These are phyloP conservation scores for Nyctalus aviator DNA, from an alignment of 2,797 vertebrate genomes.

Conservation along the genomic window DNA sequence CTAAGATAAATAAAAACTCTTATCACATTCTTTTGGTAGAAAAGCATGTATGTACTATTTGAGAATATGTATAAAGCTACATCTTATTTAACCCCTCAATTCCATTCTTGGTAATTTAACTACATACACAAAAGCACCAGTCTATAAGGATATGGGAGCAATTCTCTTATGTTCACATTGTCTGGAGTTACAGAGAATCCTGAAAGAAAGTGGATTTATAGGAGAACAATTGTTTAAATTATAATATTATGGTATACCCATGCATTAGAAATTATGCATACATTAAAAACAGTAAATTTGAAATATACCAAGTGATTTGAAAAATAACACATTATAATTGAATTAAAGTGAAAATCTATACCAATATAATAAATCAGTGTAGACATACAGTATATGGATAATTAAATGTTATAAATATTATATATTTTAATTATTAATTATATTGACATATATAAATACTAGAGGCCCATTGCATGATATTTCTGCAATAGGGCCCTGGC, in stretches of 20 bases:
- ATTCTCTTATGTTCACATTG: neutral
- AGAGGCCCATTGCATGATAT: too few species aligned
- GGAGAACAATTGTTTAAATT: neutral
- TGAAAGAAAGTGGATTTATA: slow-evolving; percentile 6
- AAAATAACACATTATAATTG: neutral
- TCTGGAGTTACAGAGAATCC: neutral
- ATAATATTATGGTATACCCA: neutral
- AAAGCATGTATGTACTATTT: neutral
- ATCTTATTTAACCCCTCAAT: neutral
- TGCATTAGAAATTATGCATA: neutral
- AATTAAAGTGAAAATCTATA: neutral
- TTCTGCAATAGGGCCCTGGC: too few species aligned
- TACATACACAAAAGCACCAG: neutral
- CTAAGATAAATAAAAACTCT: neutral
- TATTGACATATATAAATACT: neutral
- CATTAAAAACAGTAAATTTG: neutral
- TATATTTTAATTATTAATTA: neutral
- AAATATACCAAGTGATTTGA: neutral
- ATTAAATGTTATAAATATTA: neutral
- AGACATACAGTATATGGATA: neutral
- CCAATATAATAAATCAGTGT: neutral
- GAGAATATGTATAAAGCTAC: neutral
- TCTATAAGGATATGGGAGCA: neutral
- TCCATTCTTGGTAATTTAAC: neutral
- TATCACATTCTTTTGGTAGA: neutral